Percentiles rank a stretch among this genome's conserved stretches.
Evolutionary conservation across 30 jellyfish, hydroid and myxozoan species (phyloP).

Genomic region (Nemopilema nomurai): DNA sequence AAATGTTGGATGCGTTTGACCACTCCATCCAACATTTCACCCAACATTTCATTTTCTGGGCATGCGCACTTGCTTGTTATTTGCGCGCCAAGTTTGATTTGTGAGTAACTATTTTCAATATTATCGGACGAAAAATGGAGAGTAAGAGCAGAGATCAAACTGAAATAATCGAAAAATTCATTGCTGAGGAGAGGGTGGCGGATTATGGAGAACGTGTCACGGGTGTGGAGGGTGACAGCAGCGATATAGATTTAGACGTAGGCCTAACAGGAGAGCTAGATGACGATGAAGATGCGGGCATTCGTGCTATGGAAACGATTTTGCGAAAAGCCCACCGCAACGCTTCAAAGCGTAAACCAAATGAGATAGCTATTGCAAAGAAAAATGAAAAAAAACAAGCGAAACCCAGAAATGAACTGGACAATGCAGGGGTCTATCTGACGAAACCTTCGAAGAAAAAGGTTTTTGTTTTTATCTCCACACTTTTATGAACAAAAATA

Average conservation of each 20-base stretch:
- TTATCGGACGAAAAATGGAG: neutral
- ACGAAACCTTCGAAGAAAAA: too few species aligned
- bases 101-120: neutral
- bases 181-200: neutral
- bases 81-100: neutral
- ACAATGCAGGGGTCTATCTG: neutral
- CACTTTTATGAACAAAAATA: too few species aligned
- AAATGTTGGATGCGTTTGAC: slow-evolving; percentile 5
- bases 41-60: neutral
- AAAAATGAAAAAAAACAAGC: neutral
- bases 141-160: neutral
- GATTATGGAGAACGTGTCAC: neutral
- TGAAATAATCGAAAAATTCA: neutral
- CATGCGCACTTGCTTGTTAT: neutral
- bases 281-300: neutral
- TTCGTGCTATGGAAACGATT: neutral
- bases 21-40: neutral
- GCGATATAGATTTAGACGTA: neutral
- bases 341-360: neutral
- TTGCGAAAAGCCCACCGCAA: neutral
- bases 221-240: neutral
- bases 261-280: neutral
- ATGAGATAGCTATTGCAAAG: neutral
- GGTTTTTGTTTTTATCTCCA: too few species aligned
- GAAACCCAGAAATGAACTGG: neutral